Conservation (phyloP, 2,797 vertebrate species). For the Lepidocolaptes lacrymiger region DNA sequence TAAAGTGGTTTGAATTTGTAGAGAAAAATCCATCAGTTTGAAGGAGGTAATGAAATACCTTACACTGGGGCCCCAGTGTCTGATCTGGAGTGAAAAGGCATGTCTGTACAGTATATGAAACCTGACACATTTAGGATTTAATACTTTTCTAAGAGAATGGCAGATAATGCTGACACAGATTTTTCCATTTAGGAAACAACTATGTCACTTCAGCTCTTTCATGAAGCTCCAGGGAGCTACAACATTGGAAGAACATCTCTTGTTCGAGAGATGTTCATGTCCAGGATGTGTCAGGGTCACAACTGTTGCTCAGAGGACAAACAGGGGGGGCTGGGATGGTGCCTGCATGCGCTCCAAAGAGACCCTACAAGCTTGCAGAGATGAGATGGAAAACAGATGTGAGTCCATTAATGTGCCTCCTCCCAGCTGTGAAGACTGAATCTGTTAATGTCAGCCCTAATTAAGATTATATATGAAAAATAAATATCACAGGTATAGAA, state of each 20-base stretch:
- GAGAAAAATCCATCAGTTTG: background rate
- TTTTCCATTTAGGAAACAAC: background rate
- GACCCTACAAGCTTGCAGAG: background rate
- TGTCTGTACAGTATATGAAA: background rate
- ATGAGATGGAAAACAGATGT: conserved; percentile 1
- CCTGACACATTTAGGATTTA: background rate
- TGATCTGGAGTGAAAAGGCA: background rate
- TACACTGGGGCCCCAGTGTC: background rate
- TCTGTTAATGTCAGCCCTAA: background rate
- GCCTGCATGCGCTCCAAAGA: background rate
- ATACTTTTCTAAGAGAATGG: background rate
- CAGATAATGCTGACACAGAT: background rate
- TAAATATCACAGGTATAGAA: background rate
- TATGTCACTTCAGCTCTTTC: background rate
- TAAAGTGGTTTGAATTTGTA: background rate
- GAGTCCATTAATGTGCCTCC: background rate
- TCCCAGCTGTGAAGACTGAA: background rate
- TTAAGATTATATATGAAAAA: background rate
- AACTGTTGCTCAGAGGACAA: background rate
- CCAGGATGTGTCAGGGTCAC: background rate
- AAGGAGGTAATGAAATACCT: background rate
- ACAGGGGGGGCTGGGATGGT: background rate
- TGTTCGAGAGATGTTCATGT: background rate
- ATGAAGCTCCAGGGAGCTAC: background rate
- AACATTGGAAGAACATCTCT: background rate